phyloP scores from a whole-genome alignment of 2,888 invertebrate genomes.

The Agelastica alni region DNA sequence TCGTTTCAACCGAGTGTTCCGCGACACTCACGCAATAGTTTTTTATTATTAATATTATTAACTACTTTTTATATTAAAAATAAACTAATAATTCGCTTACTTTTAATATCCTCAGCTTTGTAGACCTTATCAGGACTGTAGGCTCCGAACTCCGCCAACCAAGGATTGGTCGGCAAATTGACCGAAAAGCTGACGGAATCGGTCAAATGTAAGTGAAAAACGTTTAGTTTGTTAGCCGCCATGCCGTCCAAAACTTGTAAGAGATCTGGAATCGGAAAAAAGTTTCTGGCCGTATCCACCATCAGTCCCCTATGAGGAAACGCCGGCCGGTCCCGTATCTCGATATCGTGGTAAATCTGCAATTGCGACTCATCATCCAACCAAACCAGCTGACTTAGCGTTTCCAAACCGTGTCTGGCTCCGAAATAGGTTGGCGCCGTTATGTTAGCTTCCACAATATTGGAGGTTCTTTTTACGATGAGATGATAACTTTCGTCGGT shows the following conservation, averaged over 20 bases:
- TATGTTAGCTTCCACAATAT: constrained; percentile 59
- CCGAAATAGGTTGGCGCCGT: constrained; percentile 73
- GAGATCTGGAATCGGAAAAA: constrained; percentile 70
- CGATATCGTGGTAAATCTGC: constrained; percentile 65
- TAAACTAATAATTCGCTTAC: constrained; percentile 12
- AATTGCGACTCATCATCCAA: constrained; percentile 67
- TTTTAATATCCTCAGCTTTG: constrained; percentile 68
- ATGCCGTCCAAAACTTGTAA: constrained; percentile 80
- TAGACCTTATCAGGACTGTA: constrained; percentile 73
- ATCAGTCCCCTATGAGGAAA: constrained; percentile 81
- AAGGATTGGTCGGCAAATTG: constrained; percentile 70
- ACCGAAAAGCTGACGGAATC: constrained; percentile 92
- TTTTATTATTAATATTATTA: too few species aligned
- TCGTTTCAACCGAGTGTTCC: too few species aligned
- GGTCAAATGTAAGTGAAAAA: constrained; percentile 86
- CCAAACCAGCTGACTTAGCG: constrained; percentile 76
- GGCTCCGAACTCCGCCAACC: constrained; percentile 80
- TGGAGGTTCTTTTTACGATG: constrained; percentile 53
- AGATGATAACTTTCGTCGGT: constrained; percentile 71
- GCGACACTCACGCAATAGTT: too few species aligned
- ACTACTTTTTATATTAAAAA: too few species aligned
- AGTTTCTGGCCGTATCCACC: constrained; percentile 89
- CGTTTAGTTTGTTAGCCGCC: constrained; percentile 85
- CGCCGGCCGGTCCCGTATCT: constrained; percentile 74
- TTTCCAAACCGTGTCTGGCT: constrained; percentile 74